phyloP scores from a whole-genome alignment of 2,888 invertebrate species.

The Sinhomidia bicolor region DNA sequence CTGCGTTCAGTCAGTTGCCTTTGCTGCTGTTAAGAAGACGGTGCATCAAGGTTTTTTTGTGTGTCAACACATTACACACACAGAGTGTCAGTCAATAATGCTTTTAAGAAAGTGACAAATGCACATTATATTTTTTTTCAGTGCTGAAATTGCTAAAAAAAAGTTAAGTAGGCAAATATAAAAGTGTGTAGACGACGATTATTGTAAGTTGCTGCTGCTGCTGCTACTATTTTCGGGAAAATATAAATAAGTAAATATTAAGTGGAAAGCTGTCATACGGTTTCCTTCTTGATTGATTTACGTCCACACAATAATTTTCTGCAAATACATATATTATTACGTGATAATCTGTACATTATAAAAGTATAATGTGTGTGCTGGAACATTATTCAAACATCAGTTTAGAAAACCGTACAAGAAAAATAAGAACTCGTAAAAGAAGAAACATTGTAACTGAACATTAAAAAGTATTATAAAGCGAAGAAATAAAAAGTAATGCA shows the following conservation, averaged over 20 bases:
- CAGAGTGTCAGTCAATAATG: constrained; percentile 2
- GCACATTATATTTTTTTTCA: background rate
- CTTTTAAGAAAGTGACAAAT: constrained; percentile 4
- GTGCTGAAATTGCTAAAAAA: background rate
- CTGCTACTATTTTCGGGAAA: background rate
- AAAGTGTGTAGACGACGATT: background rate
- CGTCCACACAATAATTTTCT: background rate
- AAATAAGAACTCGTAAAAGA: no score
- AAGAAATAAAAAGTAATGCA: no score
- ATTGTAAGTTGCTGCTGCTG: no score
- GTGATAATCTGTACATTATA: background rate
- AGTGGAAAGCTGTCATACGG: background rate
- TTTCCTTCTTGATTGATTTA: background rate
- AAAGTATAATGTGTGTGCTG: no score
- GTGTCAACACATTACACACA: background rate
- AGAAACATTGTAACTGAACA: no score
- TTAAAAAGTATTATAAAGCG: no score
- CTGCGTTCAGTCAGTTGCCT: constrained; percentile 44
- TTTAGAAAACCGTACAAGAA: no score
- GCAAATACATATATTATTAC: background rate
- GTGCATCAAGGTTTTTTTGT: constrained; percentile 56
- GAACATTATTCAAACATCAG: no score
- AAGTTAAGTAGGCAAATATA: background rate
- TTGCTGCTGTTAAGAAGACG: constrained; percentile 19
- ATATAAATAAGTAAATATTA: background rate